Percentiles rank a stretch among this genome's conserved stretches.
Evolutionary conservation across 30 jellyfish, hydroid and myxozoan species (phyloP).

Genomic region (Calvadosia cruxmelitensis): DNA sequence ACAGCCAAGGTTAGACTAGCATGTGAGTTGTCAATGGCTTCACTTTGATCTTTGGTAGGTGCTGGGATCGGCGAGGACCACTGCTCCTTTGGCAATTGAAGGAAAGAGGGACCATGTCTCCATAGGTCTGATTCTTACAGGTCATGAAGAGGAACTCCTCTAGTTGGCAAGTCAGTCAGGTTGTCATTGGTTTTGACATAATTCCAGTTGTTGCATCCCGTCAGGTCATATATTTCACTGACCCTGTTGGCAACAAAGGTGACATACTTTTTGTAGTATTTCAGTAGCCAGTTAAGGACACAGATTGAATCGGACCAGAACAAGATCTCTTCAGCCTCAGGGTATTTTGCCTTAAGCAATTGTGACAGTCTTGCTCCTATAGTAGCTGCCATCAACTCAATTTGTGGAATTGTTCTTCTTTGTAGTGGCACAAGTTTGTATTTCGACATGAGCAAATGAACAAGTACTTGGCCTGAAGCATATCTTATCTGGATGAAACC

Average conservation of each 20-base stretch:
- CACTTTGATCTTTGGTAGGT: background rate
- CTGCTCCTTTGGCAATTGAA: background rate
- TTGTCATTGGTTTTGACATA: background rate
- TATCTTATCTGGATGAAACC: background rate
- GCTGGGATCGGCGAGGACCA: background rate
- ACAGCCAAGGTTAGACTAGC: background rate
- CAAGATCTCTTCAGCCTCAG: background rate
- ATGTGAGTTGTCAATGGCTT: background rate
- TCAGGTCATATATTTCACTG: background rate
- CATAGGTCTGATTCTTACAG: background rate
- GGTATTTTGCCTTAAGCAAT: background rate
- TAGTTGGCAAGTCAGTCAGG: background rate
- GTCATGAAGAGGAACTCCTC: background rate
- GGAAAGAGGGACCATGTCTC: background rate
- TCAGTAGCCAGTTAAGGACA: background rate
- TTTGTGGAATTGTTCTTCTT: background rate
- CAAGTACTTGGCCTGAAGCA: background rate
- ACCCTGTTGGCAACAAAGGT: background rate
- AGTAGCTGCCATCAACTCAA: background rate
- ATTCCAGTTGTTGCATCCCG: background rate
- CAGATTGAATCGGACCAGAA: background rate
- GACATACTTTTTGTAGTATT: background rate
- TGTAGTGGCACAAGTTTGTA: background rate
- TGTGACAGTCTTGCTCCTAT: background rate
- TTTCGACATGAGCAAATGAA: background rate